These are phyloP conservation scores for Triops longicaudatus DNA, from an alignment of 1,140 invertebrate genomes.

Conservation along the genomic window DNA sequence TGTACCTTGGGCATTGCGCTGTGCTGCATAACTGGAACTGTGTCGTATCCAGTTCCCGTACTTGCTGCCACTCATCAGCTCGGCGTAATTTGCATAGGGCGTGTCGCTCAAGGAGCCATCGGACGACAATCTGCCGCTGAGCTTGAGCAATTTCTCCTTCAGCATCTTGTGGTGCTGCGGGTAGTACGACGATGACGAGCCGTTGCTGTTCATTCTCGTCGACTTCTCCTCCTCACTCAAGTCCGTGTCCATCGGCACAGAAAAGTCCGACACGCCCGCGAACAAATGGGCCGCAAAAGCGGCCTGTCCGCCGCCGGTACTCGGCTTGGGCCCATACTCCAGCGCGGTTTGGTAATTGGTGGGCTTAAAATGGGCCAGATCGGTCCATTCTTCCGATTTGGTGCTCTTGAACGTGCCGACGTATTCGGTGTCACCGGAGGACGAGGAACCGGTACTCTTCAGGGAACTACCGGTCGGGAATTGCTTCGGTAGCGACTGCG, in stretches of 20 bases:
- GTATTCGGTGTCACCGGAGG: background rate
- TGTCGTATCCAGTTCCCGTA: conserved; percentile 17
- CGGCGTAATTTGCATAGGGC: conserved; percentile 41
- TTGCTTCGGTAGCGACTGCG: conserved; percentile 39
- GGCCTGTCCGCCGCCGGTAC: conserved; percentile 20
- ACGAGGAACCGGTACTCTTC: background rate
- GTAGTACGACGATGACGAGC: conserved; percentile 7
- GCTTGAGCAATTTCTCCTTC: conserved; percentile 27
- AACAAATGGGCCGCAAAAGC: conserved; percentile 27
- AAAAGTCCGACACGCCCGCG: conserved; percentile 25
- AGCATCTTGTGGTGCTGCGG: conserved; percentile 19
- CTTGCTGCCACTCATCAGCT: background rate
- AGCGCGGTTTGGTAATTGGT: conserved; percentile 6
- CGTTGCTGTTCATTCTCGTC: conserved; percentile 25
- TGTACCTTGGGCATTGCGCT: background rate
- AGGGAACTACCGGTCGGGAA: conserved; percentile 33
- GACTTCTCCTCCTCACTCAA: background rate
- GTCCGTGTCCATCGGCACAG: conserved; percentile 18
- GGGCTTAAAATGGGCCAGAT: background rate
- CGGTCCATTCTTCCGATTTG: conserved; percentile 41
- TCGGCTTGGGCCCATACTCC: background rate
- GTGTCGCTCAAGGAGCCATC: conserved; percentile 67
- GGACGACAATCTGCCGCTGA: conserved; percentile 30
- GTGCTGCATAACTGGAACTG: conserved; percentile 16
- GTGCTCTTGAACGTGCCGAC: conserved; percentile 42